A percentile compares a stretch with the other conserved stretches of the same genome.
These are phyloP conservation scores for Trachythela sp. DNA, from an alignment of 64 coral and sea anemone genomes.

Conservation along the genomic window DNA sequence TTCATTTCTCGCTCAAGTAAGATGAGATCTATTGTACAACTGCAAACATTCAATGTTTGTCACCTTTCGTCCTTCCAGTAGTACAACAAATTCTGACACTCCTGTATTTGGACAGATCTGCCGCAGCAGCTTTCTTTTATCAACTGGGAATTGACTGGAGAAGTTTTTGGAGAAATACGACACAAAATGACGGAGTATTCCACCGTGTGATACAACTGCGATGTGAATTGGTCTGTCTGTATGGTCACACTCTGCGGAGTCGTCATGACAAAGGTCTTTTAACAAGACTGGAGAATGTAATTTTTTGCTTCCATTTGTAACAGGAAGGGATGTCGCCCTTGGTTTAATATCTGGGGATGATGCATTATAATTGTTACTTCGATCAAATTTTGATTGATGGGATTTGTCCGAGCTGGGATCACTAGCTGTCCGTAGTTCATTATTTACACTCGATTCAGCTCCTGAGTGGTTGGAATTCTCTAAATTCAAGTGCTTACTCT, in stretches of 20 bases:
- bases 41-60: not conserved
- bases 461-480: not conserved
- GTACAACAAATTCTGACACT: not conserved
- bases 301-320: no score
- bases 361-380: no score
- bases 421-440: no score
- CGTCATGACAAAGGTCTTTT: not conserved
- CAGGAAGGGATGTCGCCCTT: no score
- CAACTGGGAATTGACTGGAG: not conserved
- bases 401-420: no score
- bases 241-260: not conserved
- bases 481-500: not conserved
- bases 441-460: not conserved
- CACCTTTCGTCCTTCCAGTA: not conserved
- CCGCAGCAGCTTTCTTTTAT: not conserved
- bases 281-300: not conserved
- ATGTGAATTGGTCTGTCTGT: not conserved
- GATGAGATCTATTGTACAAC: not conserved
- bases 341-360: no score
- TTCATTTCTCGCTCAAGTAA: not conserved
- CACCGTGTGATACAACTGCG: not conserved
- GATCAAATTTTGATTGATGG: no score
- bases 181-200: not conserved
- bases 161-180: not conserved
- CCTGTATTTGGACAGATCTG: not conserved